Conservation (phyloP, 2,888 invertebrate genomes). For the Cosmopolites sordidus region DNA sequence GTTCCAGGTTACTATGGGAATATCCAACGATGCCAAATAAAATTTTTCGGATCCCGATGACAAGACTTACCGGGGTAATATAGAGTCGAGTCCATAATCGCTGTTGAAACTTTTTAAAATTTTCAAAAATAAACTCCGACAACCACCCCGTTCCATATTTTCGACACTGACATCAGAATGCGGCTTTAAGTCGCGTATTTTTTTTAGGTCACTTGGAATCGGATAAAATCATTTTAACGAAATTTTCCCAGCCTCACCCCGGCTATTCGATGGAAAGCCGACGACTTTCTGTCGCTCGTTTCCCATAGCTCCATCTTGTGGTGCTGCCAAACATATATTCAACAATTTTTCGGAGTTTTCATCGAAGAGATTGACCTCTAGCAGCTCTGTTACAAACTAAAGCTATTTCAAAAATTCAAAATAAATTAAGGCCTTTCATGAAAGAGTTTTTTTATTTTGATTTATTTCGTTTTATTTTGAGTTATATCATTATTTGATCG, state of each 20-base stretch:
- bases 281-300: slow-evolving; percentile 16
- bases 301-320: slow-evolving; percentile 16
- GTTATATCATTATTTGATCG: too few relatives aligned
- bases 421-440: too few relatives aligned
- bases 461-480: too few relatives aligned
- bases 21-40: slow-evolving; percentile 5
- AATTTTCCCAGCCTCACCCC: slow-evolving; percentile 25
- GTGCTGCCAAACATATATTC: neutral
- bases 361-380: too few relatives aligned
- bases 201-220: slow-evolving; percentile 10
- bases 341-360: neutral
- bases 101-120: slow-evolving; percentile 2
- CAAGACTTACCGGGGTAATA: slow-evolving; percentile 44
- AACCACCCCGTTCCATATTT: slow-evolving; percentile 18
- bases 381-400: too few relatives aligned
- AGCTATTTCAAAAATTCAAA: too few relatives aligned
- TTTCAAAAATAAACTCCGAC: slow-evolving; percentile 12
- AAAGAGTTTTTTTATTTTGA: too few relatives aligned
- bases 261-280: slow-evolving; percentile 21
- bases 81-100: slow-evolving; percentile 44
- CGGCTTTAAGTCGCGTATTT: slow-evolving; percentile 1
- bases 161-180: slow-evolving; percentile 13
- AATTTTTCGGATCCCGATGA: neutral
- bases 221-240: slow-evolving; percentile 18
- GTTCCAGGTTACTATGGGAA: slow-evolving; percentile 21